These are phyloP conservation scores for Cepaea hortensis DNA, from an alignment of 2,888 invertebrate genomes.

Conservation along the genomic window DNA sequence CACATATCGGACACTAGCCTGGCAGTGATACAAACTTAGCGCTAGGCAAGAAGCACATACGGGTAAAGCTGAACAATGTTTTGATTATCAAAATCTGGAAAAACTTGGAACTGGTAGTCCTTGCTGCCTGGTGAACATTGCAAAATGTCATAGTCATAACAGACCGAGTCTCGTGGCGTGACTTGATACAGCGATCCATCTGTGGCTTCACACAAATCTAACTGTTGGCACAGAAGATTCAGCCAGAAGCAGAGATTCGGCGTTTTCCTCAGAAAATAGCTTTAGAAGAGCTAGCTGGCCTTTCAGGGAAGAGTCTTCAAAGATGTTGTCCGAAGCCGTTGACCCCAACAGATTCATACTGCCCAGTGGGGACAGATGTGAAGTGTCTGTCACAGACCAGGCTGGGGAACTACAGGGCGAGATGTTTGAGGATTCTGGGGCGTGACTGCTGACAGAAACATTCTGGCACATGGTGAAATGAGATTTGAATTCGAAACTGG, in stretches of 20 bases:
- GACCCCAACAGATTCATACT: neutral
- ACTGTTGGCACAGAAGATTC: neutral
- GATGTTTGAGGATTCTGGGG: neutral
- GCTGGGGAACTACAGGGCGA: slow-evolving; percentile 5
- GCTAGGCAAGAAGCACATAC: too few species aligned
- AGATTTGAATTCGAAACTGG: neutral
- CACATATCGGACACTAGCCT: too few species aligned
- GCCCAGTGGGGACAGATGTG: neutral
- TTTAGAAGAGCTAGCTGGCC: slow-evolving; percentile 29
- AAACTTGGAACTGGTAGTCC: too few species aligned
- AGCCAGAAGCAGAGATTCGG: neutral
- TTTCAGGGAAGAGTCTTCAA: neutral
- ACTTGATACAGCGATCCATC: too few species aligned
- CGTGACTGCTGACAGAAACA: neutral
- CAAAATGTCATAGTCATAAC: too few species aligned
- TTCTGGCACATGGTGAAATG: neutral
- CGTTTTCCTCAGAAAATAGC: slow-evolving; percentile 38
- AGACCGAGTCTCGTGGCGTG: too few species aligned
- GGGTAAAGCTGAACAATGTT: too few species aligned
- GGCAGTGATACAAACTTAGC: too few species aligned
- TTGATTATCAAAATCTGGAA: too few species aligned
- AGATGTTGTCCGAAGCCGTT: neutral
- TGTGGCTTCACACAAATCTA: slow-evolving; percentile 10
- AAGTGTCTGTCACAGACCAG: neutral
- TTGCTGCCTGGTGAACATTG: too few species aligned